Conservation (phyloP, 2,888 invertebrate species). For the Mystacides longicornis region DNA sequence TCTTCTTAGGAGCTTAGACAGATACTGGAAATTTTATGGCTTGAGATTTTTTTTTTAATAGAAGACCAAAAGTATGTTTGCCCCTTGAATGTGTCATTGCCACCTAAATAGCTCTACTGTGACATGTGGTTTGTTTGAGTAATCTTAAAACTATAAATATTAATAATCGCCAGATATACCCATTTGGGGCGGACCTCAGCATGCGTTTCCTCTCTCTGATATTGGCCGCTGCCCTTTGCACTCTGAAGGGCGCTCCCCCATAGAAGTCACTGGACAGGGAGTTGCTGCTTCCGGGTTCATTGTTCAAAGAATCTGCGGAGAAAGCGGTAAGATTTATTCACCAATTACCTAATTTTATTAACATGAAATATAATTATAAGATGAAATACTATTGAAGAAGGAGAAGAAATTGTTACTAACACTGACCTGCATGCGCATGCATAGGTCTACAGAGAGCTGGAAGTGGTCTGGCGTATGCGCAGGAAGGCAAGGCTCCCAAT, state of each 20-base stretch:
- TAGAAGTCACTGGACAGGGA: constrained; percentile 51
- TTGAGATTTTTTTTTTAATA: neutral
- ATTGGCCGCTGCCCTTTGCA: constrained; percentile 90
- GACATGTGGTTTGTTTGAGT: no score
- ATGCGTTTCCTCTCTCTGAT: constrained; percentile 95
- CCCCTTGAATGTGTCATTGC: no score
- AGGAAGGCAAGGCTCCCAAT: constrained; percentile 70
- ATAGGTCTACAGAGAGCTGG: constrained; percentile 22
- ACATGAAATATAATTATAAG: neutral
- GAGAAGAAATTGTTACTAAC: neutral
- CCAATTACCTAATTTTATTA: neutral
- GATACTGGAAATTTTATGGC: no score
- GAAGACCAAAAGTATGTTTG: neutral
- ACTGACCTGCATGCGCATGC: constrained; percentile 18
- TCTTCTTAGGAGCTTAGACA: no score
- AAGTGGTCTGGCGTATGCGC: constrained; percentile 55
- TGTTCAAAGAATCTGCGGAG: constrained; percentile 25
- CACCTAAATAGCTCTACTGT: no score
- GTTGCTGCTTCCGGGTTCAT: constrained; percentile 31
- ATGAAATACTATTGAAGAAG: neutral
- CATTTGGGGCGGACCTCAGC: constrained; percentile 92
- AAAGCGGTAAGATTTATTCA: neutral
- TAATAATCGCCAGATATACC: constrained; percentile 51
- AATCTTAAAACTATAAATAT: neutral
- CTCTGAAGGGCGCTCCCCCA: constrained; percentile 72